Evolutionary conservation across 2,888 invertebrate genomes (phyloP).

Genomic region (Spialia ferax): DNA sequence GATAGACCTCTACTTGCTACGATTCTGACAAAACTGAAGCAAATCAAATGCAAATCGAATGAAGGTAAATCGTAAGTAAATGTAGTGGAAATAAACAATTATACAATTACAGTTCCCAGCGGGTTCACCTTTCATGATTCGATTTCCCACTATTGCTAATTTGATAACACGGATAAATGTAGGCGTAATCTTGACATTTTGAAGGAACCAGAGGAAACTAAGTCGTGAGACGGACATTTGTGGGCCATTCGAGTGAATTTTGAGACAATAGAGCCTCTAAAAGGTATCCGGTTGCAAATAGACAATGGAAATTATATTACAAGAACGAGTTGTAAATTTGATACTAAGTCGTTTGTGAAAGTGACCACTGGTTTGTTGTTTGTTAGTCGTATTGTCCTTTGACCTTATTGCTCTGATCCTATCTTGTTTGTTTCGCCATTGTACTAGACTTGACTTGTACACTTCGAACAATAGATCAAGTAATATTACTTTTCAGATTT

Average conservation of each 20-base stretch:
- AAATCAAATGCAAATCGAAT: no score
- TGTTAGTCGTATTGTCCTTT: conserved; percentile 31
- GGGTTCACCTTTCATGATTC: conserved; percentile 13
- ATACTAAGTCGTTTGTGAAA: conserved; percentile 39
- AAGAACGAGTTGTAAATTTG: conserved; percentile 36
- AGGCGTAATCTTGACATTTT: conserved; percentile 34
- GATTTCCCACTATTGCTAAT: conserved; percentile 24
- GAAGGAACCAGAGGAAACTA: conserved; percentile 23
- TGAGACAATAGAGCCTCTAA: conserved; percentile 29
- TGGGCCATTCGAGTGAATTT: conserved; percentile 29
- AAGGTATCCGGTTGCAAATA: conserved; percentile 31
- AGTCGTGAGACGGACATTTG: conserved; percentile 28
- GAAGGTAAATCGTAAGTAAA: background rate
- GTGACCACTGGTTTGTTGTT: conserved; percentile 22
- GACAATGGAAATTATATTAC: conserved; percentile 35
- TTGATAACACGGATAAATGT: conserved; percentile 22
- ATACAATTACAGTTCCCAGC: background rate
- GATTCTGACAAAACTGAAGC: no score
- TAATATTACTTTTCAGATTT: conserved; percentile 27
- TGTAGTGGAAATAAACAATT: conserved; percentile 13
- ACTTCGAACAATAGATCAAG: background rate
- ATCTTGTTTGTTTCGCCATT: conserved; percentile 32
- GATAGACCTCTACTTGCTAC: no score
- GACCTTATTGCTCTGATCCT: conserved; percentile 33
- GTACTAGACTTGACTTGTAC: background rate